phyloP scores from a whole-genome alignment of 2,797 vertebrate genomes.

The Takifugu rubripes region DNA sequence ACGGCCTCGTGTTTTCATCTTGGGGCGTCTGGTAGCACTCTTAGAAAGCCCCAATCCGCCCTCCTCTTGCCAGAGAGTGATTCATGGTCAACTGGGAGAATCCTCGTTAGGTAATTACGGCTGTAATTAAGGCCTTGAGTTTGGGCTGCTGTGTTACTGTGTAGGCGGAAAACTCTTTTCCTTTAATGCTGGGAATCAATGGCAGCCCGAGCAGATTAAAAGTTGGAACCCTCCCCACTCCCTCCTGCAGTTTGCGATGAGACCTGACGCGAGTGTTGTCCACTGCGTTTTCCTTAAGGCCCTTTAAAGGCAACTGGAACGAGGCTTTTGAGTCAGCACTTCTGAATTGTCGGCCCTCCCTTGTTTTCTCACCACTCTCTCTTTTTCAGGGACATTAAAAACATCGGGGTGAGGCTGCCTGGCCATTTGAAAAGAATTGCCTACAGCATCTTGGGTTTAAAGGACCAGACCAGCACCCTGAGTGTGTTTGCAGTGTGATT shows the following conservation, averaged over 20 bases:
- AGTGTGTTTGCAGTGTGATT: conserved; percentile 84
- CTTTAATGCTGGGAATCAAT: conserved; percentile 38
- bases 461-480: conserved; percentile 87
- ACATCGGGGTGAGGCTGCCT: conserved; percentile 88
- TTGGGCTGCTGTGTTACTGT: conserved; percentile 36
- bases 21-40: conserved; percentile 76
- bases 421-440: conserved; percentile 94
- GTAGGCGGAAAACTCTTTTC: conserved; percentile 18
- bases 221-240: conserved; percentile 25
- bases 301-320: conserved; percentile 31
- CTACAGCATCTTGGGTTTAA: conserved; percentile 92
- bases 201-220: conserved; percentile 23
- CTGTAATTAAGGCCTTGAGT: conserved; percentile 72
- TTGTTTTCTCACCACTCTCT: conserved; percentile 37
- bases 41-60: conserved; percentile 66
- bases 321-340: conserved; percentile 43
- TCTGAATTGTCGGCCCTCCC: conserved; percentile 23
- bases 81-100: conserved; percentile 72
- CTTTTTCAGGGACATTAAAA: conserved; percentile 85
- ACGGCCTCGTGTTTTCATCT: conserved; percentile 66
- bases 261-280: conserved; percentile 15
- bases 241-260: conserved; percentile 10
- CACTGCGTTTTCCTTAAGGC: conserved; percentile 30
- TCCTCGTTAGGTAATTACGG: conserved; percentile 77
- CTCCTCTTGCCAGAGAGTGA: conserved; percentile 67